Evolutionary conservation across 1,140 invertebrate species (phyloP), one percentile per base, ranked within the genome.

Genomic region (Daktulosphaira vitifoliae): DNA sequence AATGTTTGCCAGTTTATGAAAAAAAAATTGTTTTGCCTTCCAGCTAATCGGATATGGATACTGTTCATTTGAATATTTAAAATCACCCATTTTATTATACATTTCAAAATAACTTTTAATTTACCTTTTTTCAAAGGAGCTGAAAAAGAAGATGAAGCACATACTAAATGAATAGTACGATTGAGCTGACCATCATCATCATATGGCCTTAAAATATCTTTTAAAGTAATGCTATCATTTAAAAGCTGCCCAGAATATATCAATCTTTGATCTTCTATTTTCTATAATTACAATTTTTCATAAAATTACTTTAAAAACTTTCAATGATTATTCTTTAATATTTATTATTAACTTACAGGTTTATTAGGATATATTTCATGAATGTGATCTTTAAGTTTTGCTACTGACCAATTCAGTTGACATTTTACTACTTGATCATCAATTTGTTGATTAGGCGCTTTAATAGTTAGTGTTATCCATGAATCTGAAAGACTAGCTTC

Each of bases 241-340:
- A 95, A 74, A 13, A 94, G 75, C 72, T 89, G 86, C n/a, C 91
- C 90, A 8, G 88, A 92, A 76, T 93, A 94, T 70, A 94, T 93
- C 1, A 95, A 78, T 75, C 90, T 91, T 72, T 92, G 90, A 69
- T 89, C 87, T 66, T 84, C 80, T 59, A 81, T 81, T 73, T 81
- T 82, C 89, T 90, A 74, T 16, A 79, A 79, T n/a, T n/a, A n/a
- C n/a, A n/a, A n/a, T n/a, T n/a, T 9, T 22, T 13, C 46, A 9
- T 44, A 20, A 7, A 38, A 44, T 16, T 48, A 39, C n/a, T 62
- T 9, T 48, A n/a, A 18, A 39, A 26, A 62, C 8, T 49, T 8
- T 9, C 18, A 9, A 15, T 9, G 48, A 49, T 9, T 18, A 39
- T 8, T 48, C 6, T 23, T 20, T n/a, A n/a, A n/a, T n/a, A n/a